phyloP scores from a whole-genome alignment of 2,113 vertebrate species.

The Pantherophis guttatus region DNA sequence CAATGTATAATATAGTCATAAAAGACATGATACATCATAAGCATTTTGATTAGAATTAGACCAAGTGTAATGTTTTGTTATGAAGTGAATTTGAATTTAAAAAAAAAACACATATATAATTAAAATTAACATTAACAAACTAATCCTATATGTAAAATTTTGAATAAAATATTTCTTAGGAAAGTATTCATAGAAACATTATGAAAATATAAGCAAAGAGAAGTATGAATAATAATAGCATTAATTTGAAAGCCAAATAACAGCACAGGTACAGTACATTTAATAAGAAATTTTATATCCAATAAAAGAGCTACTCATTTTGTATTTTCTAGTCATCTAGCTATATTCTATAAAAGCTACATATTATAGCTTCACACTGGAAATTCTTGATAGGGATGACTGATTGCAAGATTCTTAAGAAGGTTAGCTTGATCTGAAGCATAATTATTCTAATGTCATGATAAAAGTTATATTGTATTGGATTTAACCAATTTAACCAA shows the following conservation, averaged over 20 bases:
- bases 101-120: neutral
- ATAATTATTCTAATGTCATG: neutral
- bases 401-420: neutral
- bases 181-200: constrained; percentile 1
- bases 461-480: neutral
- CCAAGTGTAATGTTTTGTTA: neutral
- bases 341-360: neutral
- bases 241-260: neutral
- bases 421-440: neutral
- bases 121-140: neutral
- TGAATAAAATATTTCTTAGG: constrained; percentile 4
- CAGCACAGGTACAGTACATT: neutral
- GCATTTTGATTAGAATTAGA: constrained; percentile 23
- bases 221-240: neutral
- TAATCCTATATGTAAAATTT: constrained; percentile 5
- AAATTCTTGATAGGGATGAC: neutral
- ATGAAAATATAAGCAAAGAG: neutral
- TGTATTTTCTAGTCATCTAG: neutral
- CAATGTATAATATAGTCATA: neutral
- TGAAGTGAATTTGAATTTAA: neutral
- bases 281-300: neutral
- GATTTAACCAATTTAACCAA: neutral
- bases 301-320: neutral
- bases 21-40: neutral
- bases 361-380: neutral